Evolutionary conservation across 2,113 vertebrate species (phyloP), one percentile per base, ranked within the genome.

Genomic region (Girardinichthys multiradiatus): DNA sequence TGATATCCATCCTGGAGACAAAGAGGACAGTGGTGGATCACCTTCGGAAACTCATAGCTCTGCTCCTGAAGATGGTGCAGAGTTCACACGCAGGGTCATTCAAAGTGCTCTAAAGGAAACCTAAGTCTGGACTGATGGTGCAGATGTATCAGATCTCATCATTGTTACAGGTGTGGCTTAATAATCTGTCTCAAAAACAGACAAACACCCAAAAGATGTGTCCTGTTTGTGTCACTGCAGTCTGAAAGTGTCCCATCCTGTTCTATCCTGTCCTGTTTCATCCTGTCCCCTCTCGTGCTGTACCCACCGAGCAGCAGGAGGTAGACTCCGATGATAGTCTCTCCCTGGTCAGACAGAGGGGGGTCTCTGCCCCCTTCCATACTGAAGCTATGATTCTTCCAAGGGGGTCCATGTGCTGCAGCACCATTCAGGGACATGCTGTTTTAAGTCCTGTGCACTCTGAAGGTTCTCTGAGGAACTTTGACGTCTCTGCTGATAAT

Each of bases 251-350:
- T n/a, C n/a, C 35, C 35, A 35, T 10, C 35, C 35, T 35, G 35
- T 35, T 10, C 35, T 35, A 35, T 7, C 10, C 35, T 35, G 10
- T 10, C 35, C 35, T 35, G 35, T 35, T 10, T 10, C 12, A 8
- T 12, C 2, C 37, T 12, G 13, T 39, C 37, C 37, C 24, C 48
- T 54, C 19, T n/a, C 17, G 64, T 31, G 0, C 19, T 11, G 21
- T 0, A 6, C 66, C 57, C 33, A 91, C 90, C 90, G 58, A 91
- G 85, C 73, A 90, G 71, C 67, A 91, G 88, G 21, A 91, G 86
- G 71, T 91, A 90, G 2, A 90, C 69, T 7, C 90, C 90, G 3
- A 90, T 87, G 85, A 90, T 85, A 78, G 88, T 91, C 73, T 91
- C 90, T 28, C 90, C 90, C 66, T 90, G 90, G 77, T 91, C 88